Evolutionary conservation across 2,888 invertebrate genomes (phyloP).

Genomic region (Coleophora deauratella): DNA sequence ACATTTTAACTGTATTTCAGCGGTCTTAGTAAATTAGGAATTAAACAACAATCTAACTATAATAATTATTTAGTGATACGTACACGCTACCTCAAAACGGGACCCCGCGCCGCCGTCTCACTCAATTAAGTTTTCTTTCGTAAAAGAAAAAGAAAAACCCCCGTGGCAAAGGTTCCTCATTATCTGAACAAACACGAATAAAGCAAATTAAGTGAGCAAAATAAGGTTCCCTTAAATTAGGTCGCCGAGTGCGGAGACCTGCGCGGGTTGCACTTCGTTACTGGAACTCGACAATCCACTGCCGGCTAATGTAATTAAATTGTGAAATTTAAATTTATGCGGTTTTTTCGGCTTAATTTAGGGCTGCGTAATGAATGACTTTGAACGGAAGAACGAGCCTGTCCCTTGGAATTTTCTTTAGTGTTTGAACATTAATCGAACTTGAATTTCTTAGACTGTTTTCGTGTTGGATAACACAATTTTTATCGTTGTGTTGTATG

Average conservation of each 20-base stretch:
- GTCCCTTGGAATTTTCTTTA: background rate
- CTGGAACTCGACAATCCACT: background rate
- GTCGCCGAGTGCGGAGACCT: conserved; percentile 50
- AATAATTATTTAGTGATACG: too few species aligned
- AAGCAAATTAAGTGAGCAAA: conserved; percentile 68
- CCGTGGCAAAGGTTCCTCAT: conserved; percentile 41
- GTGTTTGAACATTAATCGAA: background rate
- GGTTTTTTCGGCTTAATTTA: background rate
- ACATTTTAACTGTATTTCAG: too few species aligned
- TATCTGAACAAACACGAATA: conserved; percentile 63
- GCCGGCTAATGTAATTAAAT: conserved; percentile 44
- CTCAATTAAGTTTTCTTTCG: conserved; percentile 59
- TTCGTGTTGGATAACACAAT: too few species aligned
- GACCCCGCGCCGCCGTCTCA: conserved; percentile 21
- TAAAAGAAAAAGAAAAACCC: conserved; percentile 48
- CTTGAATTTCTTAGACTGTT: too few species aligned
- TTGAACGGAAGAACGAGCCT: too few species aligned
- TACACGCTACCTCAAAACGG: background rate
- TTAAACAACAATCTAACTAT: too few species aligned
- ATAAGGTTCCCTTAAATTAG: conserved; percentile 60
- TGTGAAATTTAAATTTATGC: conserved; percentile 46
- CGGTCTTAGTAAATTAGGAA: too few species aligned
- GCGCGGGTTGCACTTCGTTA: conserved; percentile 30
- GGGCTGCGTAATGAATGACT: background rate
- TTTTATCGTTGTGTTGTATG: too few species aligned